Conservation (phyloP, 1,140 invertebrate genomes). For the Listronotus oregonensis region DNA sequence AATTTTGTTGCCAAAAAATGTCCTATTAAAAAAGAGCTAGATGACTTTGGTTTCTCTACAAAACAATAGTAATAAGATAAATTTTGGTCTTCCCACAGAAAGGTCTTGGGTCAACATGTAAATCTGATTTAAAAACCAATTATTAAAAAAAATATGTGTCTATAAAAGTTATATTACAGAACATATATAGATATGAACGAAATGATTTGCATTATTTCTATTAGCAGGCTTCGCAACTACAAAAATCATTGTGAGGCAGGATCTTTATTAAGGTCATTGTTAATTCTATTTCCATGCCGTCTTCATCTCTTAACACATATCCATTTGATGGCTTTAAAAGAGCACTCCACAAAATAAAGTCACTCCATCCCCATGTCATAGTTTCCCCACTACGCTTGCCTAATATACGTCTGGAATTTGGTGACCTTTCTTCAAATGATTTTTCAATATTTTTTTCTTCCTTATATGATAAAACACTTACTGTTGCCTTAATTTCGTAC, state of each 20-base stretch:
- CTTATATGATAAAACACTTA: too few relatives aligned
- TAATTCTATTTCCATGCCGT: background rate
- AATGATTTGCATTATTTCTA: background rate
- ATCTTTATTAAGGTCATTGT: constrained; percentile 4
- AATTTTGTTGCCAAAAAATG: too few relatives aligned
- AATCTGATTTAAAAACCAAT: too few relatives aligned
- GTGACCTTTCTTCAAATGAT: background rate
- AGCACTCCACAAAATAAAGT: background rate
- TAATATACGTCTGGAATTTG: background rate
- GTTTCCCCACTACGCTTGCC: background rate
- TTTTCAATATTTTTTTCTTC: background rate
- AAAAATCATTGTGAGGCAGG: background rate
- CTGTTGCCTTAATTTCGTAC: too few relatives aligned
- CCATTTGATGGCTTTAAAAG: background rate
- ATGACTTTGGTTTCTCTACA: too few relatives aligned
- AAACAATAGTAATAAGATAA: too few relatives aligned
- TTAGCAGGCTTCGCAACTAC: background rate
- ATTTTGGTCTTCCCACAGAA: too few relatives aligned
- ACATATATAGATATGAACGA: too few relatives aligned
- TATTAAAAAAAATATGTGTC: too few relatives aligned
- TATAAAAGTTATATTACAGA: too few relatives aligned
- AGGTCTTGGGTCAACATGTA: too few relatives aligned
- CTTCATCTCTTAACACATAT: background rate
- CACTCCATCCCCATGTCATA: background rate
- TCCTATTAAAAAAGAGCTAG: too few relatives aligned